Evolutionary conservation across 1,140 invertebrate genomes (phyloP).

Genomic region (Drosophila athabasca): DNA sequence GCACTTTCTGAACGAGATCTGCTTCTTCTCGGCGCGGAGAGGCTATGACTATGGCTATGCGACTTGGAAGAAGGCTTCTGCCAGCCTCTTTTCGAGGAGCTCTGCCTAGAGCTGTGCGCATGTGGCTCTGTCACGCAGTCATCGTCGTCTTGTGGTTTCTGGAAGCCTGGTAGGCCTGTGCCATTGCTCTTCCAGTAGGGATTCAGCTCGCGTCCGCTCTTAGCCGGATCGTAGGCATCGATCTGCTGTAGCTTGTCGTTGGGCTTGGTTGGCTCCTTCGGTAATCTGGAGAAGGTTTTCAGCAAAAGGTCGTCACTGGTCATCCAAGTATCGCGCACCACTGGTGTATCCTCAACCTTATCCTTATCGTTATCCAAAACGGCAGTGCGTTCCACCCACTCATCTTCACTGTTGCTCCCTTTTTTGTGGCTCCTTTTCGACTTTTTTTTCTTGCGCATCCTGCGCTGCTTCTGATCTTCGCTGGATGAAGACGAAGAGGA

Average conservation of each 20-base stretch:
- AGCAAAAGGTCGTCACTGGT: conserved; percentile 84
- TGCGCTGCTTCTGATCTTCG: conserved; percentile 58
- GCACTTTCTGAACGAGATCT: conserved; percentile 5
- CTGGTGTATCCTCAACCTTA: background rate
- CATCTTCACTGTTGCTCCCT: conserved; percentile 58
- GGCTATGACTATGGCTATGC: background rate
- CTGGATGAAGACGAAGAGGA: conserved; percentile 12
- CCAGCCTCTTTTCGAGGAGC: conserved; percentile 30
- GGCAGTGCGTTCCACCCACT: conserved; percentile 58
- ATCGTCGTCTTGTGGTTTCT: conserved; percentile 82
- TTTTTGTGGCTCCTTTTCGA: conserved; percentile 44
- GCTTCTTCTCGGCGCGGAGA: background rate
- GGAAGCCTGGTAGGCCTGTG: conserved; percentile 88
- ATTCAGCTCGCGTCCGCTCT: conserved; percentile 92
- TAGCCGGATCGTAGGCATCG: conserved; percentile 88
- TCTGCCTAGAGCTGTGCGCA: background rate
- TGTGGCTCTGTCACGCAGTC: background rate
- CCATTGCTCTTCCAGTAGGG: conserved; percentile 96
- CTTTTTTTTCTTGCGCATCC: conserved; percentile 37
- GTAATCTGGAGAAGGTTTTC: conserved; percentile 83
- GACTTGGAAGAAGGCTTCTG: conserved; percentile 24
- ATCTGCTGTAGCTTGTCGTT: conserved; percentile 85
- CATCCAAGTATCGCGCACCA: conserved; percentile 86
- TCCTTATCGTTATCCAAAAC: background rate
- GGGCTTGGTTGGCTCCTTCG: conserved; percentile 83